phyloP scores from a whole-genome alignment of 2,888 invertebrate genomes.

The Eupeodes latifasciatus region DNA sequence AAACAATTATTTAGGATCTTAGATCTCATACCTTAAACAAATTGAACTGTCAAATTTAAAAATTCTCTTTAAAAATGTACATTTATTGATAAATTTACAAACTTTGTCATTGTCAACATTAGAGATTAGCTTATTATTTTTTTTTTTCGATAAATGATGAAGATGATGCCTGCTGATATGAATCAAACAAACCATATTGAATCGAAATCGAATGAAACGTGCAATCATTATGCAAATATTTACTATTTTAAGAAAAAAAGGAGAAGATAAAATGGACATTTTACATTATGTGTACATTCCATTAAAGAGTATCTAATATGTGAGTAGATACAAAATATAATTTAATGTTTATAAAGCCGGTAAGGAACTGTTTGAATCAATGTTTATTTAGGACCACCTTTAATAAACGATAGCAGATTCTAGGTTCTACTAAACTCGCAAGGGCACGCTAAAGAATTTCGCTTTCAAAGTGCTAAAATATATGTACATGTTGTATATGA shows the following conservation, averaged over 20 bases:
- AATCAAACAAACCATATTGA: conserved; percentile 46
- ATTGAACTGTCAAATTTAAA: no score
- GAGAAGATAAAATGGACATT: not conserved
- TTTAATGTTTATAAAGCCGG: not conserved
- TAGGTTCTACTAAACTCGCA: not conserved
- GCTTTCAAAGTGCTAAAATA: conserved; percentile 39
- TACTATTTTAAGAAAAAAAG: not conserved
- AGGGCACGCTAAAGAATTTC: conserved; percentile 28
- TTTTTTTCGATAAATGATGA: not conserved
- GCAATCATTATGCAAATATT: not conserved
- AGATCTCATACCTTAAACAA: no score
- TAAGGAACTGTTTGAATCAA: conserved; percentile 14
- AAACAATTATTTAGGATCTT: no score
- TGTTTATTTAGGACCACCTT: conserved; percentile 36
- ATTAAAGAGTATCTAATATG: not conserved
- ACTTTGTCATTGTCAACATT: no score
- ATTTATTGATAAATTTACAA: no score
- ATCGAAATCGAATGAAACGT: conserved; percentile 53
- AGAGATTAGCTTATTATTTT: no score
- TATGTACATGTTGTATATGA: no score
- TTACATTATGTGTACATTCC: not conserved
- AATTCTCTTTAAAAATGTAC: no score
- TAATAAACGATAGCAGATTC: conserved; percentile 23
- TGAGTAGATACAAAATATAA: not conserved
- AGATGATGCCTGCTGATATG: not conserved